phyloP scores from a whole-genome alignment of 2,888 invertebrate genomes.

The Pyrgus malvae region DNA sequence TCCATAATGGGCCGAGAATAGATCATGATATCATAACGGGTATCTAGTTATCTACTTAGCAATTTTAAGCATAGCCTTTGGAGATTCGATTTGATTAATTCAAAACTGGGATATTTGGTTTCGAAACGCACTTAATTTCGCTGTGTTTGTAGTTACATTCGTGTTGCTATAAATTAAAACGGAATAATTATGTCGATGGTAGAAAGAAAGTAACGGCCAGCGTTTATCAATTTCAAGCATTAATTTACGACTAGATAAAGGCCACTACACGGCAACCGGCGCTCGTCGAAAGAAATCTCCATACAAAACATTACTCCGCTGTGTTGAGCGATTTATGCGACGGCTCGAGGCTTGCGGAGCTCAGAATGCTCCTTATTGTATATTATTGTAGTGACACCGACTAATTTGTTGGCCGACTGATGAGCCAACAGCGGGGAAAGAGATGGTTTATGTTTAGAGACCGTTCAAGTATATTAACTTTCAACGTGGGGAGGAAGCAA shows the following conservation, averaged over 20 bases:
- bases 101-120: conserved; percentile 1
- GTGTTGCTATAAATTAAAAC: conserved; percentile 33
- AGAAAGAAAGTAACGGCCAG: conserved; percentile 38
- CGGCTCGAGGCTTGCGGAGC: conserved; percentile 57
- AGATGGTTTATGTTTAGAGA: conserved; percentile 65
- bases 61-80: conserved; percentile 48
- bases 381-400: conserved; percentile 81
- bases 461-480: conserved; percentile 61
- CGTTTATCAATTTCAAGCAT: conserved; percentile 72
- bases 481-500: conserved; percentile 35
- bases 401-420: conserved; percentile 80
- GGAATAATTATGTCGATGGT: conserved; percentile 38
- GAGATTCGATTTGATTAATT: conserved; percentile 33
- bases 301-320: conserved; percentile 78
- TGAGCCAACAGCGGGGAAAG: conserved; percentile 70
- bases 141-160: conserved; percentile 17
- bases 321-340: conserved; percentile 80
- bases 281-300: conserved; percentile 80
- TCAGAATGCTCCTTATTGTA: conserved; percentile 72
- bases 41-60: conserved; percentile 43
- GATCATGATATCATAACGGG: conserved; percentile 71
- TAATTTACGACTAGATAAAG: conserved; percentile 78
- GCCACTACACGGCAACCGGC: conserved; percentile 64
- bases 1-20: conserved; percentile 62
- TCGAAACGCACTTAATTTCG: conserved; percentile 5